Base-by-base conservation (phyloP, 2,888 invertebrate genomes). In the Dusona sp. region DNA sequence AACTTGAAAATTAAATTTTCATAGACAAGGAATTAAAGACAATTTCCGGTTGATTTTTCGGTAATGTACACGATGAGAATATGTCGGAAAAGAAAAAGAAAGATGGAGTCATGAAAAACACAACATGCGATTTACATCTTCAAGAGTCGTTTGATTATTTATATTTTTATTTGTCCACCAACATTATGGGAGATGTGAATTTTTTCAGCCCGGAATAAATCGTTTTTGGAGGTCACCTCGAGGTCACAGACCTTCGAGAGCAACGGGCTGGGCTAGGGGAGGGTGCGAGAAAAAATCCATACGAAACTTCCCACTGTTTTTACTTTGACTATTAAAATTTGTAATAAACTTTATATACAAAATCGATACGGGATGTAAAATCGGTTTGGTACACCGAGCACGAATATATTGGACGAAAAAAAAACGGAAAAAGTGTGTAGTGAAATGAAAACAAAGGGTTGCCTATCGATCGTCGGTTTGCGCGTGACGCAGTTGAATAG, bases 401-500 rank as follows among this genome's bases (percentile, higher is more conserved):
- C 38, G 36, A 38, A 38, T n/a, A 38, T n/a, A 11, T 67, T 2
- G 36, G n/a, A 36, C 11, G 7, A 54, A 51, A 51, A 22, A 22
- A 16, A 70, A 22, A n/a, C n/a, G n/a, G 33, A 48, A 79, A 79
- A 57, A 36, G 16, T 57, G 54, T 65, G 45, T n/a, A 38, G 42
- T 9, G 42, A 54, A 75, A 75, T 16, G 79, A 84, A 82, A 86
- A 86, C 80, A 81, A 83, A 80, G 51, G 73, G 77, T 42, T 64
- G 73, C 45, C 61, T 86, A 86, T 86, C 86, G 86, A 86, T 83
- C 83, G 83, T 38, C 25, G 48, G 51, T 72, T 72, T 42, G 75
- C 79, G 64, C 67, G 80, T 83, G 86, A 83, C 86, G 86, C 86
- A 86, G 57, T 73, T 75, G 70, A 54, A 77, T 77, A 36, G 65